phyloP scores from a whole-genome alignment of 2,113 vertebrate genomes.

The Nesogale talazaci region DNA sequence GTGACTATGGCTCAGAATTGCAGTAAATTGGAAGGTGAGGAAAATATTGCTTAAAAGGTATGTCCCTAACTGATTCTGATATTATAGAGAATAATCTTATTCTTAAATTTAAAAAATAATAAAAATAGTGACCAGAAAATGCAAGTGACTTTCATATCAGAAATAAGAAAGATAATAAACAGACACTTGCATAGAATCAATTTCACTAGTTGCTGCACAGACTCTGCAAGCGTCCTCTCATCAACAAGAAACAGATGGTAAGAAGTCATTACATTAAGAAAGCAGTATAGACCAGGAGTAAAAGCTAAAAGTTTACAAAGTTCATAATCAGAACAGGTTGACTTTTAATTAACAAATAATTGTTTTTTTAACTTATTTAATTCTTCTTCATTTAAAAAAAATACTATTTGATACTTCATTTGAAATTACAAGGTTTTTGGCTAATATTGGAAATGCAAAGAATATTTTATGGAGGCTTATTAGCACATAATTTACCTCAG shows the following conservation, averaged over 20 bases:
- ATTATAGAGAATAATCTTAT: not conserved
- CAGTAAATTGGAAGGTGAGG: not conserved
- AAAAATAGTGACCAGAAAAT: not conserved
- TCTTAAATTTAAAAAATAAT: not conserved
- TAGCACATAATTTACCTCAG: slow-evolving; percentile 82
- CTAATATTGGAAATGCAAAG: slow-evolving; percentile 76
- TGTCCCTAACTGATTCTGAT: not conserved
- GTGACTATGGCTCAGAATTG: not conserved
- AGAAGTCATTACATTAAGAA: slow-evolving; percentile 34
- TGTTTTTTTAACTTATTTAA: slow-evolving; percentile 73
- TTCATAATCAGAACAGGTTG: not conserved
- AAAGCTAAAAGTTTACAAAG: slow-evolving; percentile 15
- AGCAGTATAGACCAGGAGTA: not conserved
- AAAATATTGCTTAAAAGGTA: slow-evolving; percentile 6
- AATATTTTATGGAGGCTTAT: slow-evolving; percentile 82
- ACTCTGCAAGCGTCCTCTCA: not conserved
- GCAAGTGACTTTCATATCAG: not conserved
- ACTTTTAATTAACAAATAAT: slow-evolving; percentile 63
- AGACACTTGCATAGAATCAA: not conserved
- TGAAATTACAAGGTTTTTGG: slow-evolving; percentile 63
- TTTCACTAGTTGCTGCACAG: not conserved
- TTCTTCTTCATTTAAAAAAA: slow-evolving; percentile 66
- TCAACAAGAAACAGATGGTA: not conserved
- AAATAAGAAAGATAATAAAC: not conserved
- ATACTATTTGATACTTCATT: slow-evolving; percentile 59